Evolutionary conservation across 2,113 vertebrate species (phyloP), one percentile per base, ranked within the genome.

Genomic region (Brachirus orientalis): DNA sequence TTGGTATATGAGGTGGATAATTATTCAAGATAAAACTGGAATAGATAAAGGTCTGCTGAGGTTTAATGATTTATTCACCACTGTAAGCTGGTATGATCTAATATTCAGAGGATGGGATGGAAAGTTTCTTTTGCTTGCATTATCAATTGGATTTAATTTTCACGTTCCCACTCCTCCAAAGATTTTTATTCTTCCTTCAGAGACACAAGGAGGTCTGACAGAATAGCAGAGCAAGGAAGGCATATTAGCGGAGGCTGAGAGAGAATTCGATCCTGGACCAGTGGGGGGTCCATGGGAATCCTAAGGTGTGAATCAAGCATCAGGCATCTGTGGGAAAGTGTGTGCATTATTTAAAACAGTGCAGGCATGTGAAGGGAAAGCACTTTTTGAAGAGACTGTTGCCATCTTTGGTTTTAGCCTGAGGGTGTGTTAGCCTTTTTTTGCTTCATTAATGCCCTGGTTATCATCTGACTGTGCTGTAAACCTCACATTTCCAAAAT

Each of bases 61-160:
- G 70, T 85, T 75, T 72, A 77, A 87, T 89, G 80, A 87, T 85
- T 88, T 79, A 83, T 90, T 84, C 73, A 83, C 41, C 36, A 48
- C 71, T 51, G 59, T 69, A 75, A 69, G 64, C 63, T 84, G 67
- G 84, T 89, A 38, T 89, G 78, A 89, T 91, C 81, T 87, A 86
- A 88, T 82, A 91, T 90, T 87, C 78, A 79, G 82, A 10, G 65
- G 65, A 77, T 17, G 81, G 75, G 68, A 81, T 71, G 51, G 67
- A 67, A 80, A 79, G 74, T 85, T 89, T 82, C 83, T 80, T 68
- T 48, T 54, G 60, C 86, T 78, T 82, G 81, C 86, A 80, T 86
- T 86, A 84, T 86, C 63, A 35, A 71, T 86, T 82, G 74, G 76
- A 87, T 87, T 82, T 80, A 85, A 80, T 75, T 88, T 85, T 77